These are phyloP conservation scores for Tridacna gigas DNA, from an alignment of 2,888 invertebrate species.

Conservation along the genomic window DNA sequence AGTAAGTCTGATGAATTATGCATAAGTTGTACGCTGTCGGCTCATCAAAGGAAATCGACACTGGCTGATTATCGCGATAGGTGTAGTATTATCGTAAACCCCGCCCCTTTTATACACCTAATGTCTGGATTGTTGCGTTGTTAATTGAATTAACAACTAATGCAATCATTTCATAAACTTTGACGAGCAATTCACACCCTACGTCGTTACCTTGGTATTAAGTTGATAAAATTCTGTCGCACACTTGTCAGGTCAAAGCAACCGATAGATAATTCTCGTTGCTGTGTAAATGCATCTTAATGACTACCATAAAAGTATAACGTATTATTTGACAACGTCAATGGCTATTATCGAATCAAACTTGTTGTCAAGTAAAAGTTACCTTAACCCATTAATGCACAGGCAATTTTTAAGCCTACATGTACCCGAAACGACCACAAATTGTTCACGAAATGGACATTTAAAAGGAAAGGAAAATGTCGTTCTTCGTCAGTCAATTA, in stretches of 20 bases:
- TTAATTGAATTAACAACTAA: slow-evolving; percentile 44
- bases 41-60: slow-evolving; percentile 64
- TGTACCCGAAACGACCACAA: no score
- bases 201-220: background rate
- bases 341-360: no score
- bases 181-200: slow-evolving; percentile 9
- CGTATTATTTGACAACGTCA: background rate
- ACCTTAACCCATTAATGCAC: background rate
- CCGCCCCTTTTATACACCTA: slow-evolving; percentile 46
- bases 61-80: slow-evolving; percentile 63
- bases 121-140: slow-evolving; percentile 39
- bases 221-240: slow-evolving; percentile 18
- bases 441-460: no score
- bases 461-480: no score
- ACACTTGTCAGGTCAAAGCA: background rate
- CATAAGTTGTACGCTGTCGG: slow-evolving; percentile 58
- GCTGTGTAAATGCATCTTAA: background rate
- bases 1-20: slow-evolving; percentile 56
- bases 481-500: no score
- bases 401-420: background rate
- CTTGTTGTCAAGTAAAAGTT: background rate
- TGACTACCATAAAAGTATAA: background rate
- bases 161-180: slow-evolving; percentile 28
- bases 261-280: slow-evolving; percentile 1
- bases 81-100: slow-evolving; percentile 42